phyloP scores from a whole-genome alignment of 2,888 invertebrate species.

The Calliopum simillimum region DNA sequence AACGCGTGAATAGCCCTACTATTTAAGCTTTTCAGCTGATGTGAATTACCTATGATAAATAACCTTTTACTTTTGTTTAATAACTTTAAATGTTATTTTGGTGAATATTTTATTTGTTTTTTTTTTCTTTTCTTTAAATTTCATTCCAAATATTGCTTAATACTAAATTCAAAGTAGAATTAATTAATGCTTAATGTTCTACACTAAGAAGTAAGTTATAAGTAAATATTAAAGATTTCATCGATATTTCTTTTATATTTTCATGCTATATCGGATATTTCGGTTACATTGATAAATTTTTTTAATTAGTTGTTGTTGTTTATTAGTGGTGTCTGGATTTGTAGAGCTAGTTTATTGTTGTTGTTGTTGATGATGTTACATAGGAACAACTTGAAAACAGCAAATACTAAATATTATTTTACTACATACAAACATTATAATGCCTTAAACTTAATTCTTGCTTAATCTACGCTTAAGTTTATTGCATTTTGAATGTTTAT shows the following conservation, averaged over 20 bases:
- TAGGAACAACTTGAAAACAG: constrained; percentile 27
- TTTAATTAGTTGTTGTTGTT: constrained; percentile 17
- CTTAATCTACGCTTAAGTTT: constrained; percentile 30
- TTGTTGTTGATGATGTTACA: constrained; percentile 14
- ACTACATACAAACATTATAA: constrained; percentile 23
- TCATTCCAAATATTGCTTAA: constrained; percentile 24
- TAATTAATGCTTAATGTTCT: constrained; percentile 43
- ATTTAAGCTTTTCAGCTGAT: too few species aligned
- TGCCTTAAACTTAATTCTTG: constrained; percentile 29
- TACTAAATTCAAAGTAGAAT: constrained; percentile 25
- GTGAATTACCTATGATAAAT: too few species aligned
- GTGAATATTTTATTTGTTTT: constrained; percentile 30
- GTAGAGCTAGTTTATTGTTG: not conserved
- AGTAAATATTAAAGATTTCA: constrained; percentile 1
- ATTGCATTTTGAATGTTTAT: constrained; percentile 30
- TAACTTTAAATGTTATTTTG: constrained; percentile 8
- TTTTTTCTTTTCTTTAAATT: too few species aligned
- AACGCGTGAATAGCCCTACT: too few species aligned
- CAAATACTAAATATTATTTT: constrained; percentile 28
- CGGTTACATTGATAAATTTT: constrained; percentile 22
- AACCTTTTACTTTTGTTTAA: constrained; percentile 29
- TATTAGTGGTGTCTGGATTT: constrained; percentile 21
- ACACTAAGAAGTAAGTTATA: constrained; percentile 37
- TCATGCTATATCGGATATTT: constrained; percentile 4
- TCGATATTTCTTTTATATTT: constrained; percentile 4